Conservation (phyloP, 1,140 invertebrate species). For the Daktulosphaira vitifoliae region DNA sequence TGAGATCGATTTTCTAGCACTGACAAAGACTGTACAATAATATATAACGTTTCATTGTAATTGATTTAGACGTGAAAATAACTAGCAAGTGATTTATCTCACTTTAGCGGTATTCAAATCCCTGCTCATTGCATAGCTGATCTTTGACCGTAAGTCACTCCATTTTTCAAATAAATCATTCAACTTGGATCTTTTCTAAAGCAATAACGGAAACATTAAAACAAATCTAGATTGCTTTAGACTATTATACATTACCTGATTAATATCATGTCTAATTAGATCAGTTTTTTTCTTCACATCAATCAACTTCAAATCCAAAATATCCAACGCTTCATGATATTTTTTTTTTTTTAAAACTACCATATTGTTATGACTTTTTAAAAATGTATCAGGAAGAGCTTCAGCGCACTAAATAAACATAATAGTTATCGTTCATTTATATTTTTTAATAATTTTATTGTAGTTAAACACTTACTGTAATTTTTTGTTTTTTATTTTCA, state of each 20-base stretch:
- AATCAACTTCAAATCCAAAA: constrained; percentile 64
- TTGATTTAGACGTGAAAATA: constrained; percentile 4
- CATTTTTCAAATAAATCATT: constrained; percentile 25
- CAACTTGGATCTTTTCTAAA: constrained; percentile 20
- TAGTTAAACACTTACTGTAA: too few relatives aligned
- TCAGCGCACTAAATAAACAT: constrained; percentile 19
- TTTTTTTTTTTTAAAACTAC: constrained; percentile 42
- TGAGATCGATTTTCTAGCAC: constrained; percentile 67
- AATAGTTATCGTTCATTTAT: too few relatives aligned
- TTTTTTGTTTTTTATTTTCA: too few relatives aligned
- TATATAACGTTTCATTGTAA: not conserved
- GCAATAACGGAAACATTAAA: not conserved
- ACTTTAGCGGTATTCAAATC: constrained; percentile 12
- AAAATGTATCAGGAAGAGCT: not conserved
- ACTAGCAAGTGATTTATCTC: not conserved
- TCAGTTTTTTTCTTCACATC: constrained; percentile 65
- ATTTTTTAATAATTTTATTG: too few relatives aligned
- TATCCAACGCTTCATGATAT: constrained; percentile 50
- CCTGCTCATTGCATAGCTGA: not conserved
- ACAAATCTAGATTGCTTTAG: not conserved
- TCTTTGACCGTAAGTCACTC: constrained; percentile 19
- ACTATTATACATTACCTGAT: constrained; percentile 10
- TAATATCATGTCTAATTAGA: constrained; percentile 45
- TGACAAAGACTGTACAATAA: constrained; percentile 50
- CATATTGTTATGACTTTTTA: not conserved